Base-by-base conservation (phyloP, 2,888 invertebrate genomes). In the Eupithecia vulgata region DNA sequence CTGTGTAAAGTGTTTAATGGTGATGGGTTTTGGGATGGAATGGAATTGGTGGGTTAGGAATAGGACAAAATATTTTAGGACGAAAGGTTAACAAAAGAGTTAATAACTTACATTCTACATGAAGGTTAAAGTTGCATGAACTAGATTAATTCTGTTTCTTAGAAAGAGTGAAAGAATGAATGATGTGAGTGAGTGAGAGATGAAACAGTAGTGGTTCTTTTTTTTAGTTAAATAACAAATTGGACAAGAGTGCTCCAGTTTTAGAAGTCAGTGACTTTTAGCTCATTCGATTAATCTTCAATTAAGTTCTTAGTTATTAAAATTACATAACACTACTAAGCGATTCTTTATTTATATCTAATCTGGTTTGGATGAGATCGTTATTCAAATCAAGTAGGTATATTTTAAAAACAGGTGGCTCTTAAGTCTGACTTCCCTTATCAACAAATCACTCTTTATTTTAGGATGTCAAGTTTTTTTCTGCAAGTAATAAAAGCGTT, bases 311-410 rank as follows among this genome's bases (percentile, higher is more conserved):
- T 5, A 21, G 52, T 52, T 52, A 21, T 12, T 21, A 21, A 57
- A 25, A 25, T 21, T 12, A 57, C 57, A 57, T 57, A 57, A 10
- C 21, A 21, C 21, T 21, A 25, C 21, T 25, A 57, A 57, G 25
- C 57, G 57, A 57, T 57, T 57, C 21, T 57, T 57, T 57, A 57
- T 25, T 25, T 25, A 57, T 12, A 57, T 57, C 57, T 35, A 64
- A 64, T 35, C 35, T 40, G 48, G 57, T 70, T 57, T 42, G 15
- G 37, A 77, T 68, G 62, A 71, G 71, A 74, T 70, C 59, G 69
- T 40, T 70, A 70, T 71, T 74, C 40, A 67, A 74, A 48, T 37
- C 45, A 25, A 37, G 52, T 30, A 30, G 30, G 30, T 76, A 72
- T 66, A 68, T 65, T n/a, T 52, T 52, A n/a, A 37, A 37, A 64